phyloP scores from a whole-genome alignment of 2,797 vertebrate species.

The Brotula barbata region DNA sequence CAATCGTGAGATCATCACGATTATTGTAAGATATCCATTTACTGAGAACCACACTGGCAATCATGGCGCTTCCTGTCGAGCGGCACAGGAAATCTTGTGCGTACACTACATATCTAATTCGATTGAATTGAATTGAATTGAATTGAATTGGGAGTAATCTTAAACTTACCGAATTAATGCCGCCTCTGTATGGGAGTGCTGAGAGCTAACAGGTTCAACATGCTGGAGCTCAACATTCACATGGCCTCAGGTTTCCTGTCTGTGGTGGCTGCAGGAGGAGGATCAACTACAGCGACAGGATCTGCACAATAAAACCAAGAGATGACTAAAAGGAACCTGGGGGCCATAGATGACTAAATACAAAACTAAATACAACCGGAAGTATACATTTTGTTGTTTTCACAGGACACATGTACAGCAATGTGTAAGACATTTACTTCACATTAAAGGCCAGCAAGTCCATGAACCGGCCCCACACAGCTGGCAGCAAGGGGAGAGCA shows the following conservation, averaged over 20 bases:
- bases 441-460: no score
- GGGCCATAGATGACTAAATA: neutral
- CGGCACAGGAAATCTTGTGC: conserved; percentile 19
- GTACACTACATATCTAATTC: conserved; percentile 20
- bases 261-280: neutral
- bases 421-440: no score
- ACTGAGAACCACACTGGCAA: conserved; percentile 9
- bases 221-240: conserved; percentile 14
- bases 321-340: neutral
- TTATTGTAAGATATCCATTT: conserved; percentile 26
- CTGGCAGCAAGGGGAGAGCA: no score
- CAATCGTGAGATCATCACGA: neutral
- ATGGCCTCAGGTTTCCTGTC: conserved; percentile 25
- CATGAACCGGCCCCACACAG: no score
- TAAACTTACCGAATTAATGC: conserved; percentile 20
- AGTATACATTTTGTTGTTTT: no score
- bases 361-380: no score
- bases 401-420: no score
- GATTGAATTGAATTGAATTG: no score
- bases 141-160: conserved; percentile 20
- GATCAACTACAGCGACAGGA: neutral
- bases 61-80: conserved; percentile 25
- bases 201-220: conserved; percentile 17
- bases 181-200: conserved; percentile 10
- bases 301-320: neutral